These are phyloP conservation scores for Salpingus planirostris DNA, from an alignment of 2,888 invertebrate genomes.

Conservation along the genomic window DNA sequence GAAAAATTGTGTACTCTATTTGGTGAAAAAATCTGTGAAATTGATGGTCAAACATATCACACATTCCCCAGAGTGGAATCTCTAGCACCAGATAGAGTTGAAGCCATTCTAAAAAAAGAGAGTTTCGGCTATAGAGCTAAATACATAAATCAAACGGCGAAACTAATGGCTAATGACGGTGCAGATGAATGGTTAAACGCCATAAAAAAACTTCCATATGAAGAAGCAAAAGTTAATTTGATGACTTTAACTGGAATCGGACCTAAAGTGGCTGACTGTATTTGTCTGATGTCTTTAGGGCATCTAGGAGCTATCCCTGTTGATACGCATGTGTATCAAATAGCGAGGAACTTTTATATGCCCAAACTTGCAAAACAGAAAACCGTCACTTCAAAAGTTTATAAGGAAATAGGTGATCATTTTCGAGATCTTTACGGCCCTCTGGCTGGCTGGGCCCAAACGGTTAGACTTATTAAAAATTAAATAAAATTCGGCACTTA, in stretches of 20 bases:
- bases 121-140: slow-evolving; percentile 85
- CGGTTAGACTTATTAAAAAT: slow-evolving; percentile 49
- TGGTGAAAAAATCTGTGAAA: slow-evolving; percentile 64
- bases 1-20: slow-evolving; percentile 76
- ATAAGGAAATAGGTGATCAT: slow-evolving; percentile 75
- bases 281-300: slow-evolving; percentile 91
- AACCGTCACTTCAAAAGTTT: slow-evolving; percentile 71
- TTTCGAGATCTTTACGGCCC: slow-evolving; percentile 76
- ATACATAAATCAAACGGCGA: slow-evolving; percentile 70
- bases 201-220: slow-evolving; percentile 60
- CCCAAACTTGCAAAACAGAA: slow-evolving; percentile 67
- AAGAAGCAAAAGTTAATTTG: slow-evolving; percentile 62
- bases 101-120: slow-evolving; percentile 58
- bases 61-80: slow-evolving; percentile 71
- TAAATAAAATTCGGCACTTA: slow-evolving; percentile 8
- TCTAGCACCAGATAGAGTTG: slow-evolving; percentile 55
- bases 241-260: slow-evolving; percentile 83
- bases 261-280: slow-evolving; percentile 96
- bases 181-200: slow-evolving; percentile 64
- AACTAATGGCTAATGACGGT: slow-evolving; percentile 53
- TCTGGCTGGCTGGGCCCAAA: slow-evolving; percentile 92
- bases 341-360: slow-evolving; percentile 72
- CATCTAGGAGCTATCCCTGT: slow-evolving; percentile 86
- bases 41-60: slow-evolving; percentile 58
- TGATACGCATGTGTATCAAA: slow-evolving; percentile 93